A percentile compares a stretch with the other conserved stretches of the same genome.
Conservation (phyloP, 1,140 invertebrate genomes). For the Nasonia vitripennis region DNA sequence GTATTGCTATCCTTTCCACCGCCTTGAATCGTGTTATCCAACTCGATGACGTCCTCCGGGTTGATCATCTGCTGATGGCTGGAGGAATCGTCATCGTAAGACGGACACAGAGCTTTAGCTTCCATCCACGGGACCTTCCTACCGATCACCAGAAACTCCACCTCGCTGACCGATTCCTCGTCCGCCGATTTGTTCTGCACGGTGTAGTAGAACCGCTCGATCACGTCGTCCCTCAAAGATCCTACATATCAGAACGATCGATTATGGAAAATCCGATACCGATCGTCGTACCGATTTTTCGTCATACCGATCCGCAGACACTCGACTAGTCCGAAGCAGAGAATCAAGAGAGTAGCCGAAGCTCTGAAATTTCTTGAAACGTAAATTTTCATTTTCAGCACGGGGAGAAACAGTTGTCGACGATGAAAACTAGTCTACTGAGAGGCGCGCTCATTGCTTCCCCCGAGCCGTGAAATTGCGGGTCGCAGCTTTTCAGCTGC, state of each 20-base stretch:
- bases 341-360: background rate
- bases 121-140: slow-evolving; percentile 52
- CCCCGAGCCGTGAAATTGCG: slow-evolving; percentile 39
- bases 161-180: background rate
- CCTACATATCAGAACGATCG: slow-evolving; percentile 1
- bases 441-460: slow-evolving; percentile 25
- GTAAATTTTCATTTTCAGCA: slow-evolving; percentile 12
- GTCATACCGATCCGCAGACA: slow-evolving; percentile 5
- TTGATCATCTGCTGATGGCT: too few species aligned
- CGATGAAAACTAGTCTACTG: slow-evolving; percentile 37
- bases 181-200: background rate
- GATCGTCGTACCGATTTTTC: background rate
- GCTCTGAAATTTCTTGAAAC: background rate
- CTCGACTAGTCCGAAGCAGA: background rate
- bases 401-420: background rate
- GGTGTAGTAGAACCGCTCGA: slow-evolving; percentile 47
- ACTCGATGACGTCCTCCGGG: too few species aligned
- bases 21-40: background rate
- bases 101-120: slow-evolving; percentile 48
- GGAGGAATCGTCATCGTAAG: slow-evolving; percentile 10
- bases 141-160: slow-evolving; percentile 54
- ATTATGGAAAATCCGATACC: background rate
- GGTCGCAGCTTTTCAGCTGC: slow-evolving; percentile 32
- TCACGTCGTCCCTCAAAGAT: slow-evolving; percentile 28
- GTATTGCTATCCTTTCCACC: background rate